Percentiles rank a stretch among this genome's conserved stretches.
phyloP scores from a whole-genome alignment of 2,888 invertebrate species.

The Ochlodes sylvanus region DNA sequence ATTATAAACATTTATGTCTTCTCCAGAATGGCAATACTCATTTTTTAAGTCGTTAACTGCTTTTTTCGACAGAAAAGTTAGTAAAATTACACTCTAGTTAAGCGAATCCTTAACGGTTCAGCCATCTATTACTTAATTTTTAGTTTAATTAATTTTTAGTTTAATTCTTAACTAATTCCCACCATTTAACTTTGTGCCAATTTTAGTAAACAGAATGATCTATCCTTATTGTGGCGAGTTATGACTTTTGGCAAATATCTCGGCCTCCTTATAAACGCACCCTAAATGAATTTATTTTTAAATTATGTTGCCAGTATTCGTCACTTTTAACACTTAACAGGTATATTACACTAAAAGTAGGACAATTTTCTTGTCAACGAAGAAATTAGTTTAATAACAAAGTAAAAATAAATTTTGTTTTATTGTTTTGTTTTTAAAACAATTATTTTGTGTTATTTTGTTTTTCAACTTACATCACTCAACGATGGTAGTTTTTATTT shows the following conservation, averaged over 20 bases:
- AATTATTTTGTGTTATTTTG: conserved; percentile 29
- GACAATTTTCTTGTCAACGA: conserved; percentile 27
- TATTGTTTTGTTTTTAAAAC: conserved; percentile 34
- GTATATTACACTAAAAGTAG: conserved; percentile 21
- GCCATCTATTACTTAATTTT: too few species aligned
- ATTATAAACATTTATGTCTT: too few species aligned
- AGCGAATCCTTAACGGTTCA: too few species aligned
- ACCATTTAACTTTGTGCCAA: too few species aligned
- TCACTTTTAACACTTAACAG: conserved; percentile 9
- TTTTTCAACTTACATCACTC: conserved; percentile 12
- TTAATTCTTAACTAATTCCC: too few species aligned
- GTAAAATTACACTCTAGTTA: too few species aligned
- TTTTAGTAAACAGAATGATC: too few species aligned
- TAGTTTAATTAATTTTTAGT: too few species aligned
- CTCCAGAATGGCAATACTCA: too few species aligned
- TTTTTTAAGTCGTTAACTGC: too few species aligned
- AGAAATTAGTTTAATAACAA: conserved; percentile 32
- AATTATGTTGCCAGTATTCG: conserved; percentile 18
- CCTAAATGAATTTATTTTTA: background rate
- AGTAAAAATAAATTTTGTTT: conserved; percentile 36
- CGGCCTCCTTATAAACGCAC: conserved; percentile 24
- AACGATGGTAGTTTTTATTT: conserved; percentile 29
- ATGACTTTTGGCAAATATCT: background rate
- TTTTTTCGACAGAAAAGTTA: too few species aligned
- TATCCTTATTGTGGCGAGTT: background rate